Evolutionary conservation across 2,113 vertebrate species (phyloP), one percentile per base, ranked within the genome.

Genomic region (Gallinago undulata): DNA sequence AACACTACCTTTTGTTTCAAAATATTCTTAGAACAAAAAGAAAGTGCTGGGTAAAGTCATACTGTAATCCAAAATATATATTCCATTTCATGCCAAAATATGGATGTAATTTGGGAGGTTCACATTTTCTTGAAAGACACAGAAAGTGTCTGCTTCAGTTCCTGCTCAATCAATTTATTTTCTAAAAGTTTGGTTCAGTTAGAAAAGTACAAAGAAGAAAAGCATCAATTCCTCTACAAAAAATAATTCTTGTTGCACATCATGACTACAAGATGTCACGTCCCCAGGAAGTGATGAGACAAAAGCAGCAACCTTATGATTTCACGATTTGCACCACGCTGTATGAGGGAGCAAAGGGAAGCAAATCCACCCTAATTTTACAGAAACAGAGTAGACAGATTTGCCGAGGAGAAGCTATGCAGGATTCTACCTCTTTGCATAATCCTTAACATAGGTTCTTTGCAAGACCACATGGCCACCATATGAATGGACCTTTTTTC

Each of bases 11-110:
- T 89, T 89, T 78, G 19, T 89, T 89, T 94, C 69, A 91, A 93
- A 87, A 91, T 84, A 93, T 59, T 45, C 73, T 30, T 78, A 78
- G 25, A 93, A 84, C 22, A 72, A 57, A 91, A 93, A 68, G 60
- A 85, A 94, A 93, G 37, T 35, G 10, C 41, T 63, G 81, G 15
- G 7, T 51, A 87, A 94, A 93, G 7, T 51, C 70, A 92, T 88
- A 76, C 41, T 62, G 66, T 69, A 92, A 77, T 95, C 86, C 88
- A 95, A 95, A 92, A 83, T 95, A 80, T 39, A 94, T 93, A 77
- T 92, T 90, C 13, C 7, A 35, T 37, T 67, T 90, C 68, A 43
- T 89, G 64, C 86, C 83, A 97, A 94, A 90, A 89, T 92, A 91
- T 56, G 86, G 73, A 92, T 84, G 63, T 78, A 83, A 95, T 95